phyloP scores from a whole-genome alignment of 2,888 invertebrate species.

The Mallateleia sp. region DNA sequence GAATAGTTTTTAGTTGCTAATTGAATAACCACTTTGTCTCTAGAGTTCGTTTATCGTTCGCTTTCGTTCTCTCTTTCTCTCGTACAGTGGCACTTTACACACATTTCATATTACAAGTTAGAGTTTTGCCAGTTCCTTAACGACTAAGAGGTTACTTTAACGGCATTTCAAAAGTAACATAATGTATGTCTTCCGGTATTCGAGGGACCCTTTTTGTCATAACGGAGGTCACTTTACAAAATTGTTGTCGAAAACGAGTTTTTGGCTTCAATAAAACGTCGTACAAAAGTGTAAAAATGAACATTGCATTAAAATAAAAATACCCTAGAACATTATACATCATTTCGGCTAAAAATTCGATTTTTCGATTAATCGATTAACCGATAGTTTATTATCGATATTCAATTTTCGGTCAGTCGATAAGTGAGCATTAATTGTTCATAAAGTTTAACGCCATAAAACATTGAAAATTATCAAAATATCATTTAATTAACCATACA shows the following conservation, averaged over 20 bases:
- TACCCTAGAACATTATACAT: too few relatives aligned
- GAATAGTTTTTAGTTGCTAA: conserved; percentile 83
- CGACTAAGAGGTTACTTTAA: conserved; percentile 76
- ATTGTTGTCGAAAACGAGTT: background rate
- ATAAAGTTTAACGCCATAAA: too few relatives aligned
- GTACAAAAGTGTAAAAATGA: background rate
- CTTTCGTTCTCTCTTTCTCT: conserved; percentile 70
- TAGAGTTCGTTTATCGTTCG: conserved; percentile 51
- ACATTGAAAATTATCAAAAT: too few relatives aligned
- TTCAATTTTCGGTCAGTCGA: conserved; percentile 4
- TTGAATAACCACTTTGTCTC: conserved; percentile 81
- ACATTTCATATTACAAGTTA: conserved; percentile 72
- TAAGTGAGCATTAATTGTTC: background rate
- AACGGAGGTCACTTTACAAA: conserved; percentile 5
- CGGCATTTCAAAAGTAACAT: conserved; percentile 77
- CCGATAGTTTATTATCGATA: background rate
- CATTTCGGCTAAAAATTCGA: too few relatives aligned
- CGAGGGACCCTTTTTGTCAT: conserved; percentile 33
- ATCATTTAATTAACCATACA: too few relatives aligned
- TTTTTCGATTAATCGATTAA: too few relatives aligned
- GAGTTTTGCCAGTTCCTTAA: conserved; percentile 66
- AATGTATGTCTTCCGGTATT: conserved; percentile 82
- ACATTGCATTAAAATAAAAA: background rate
- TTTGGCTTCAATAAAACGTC: background rate
- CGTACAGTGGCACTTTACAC: conserved; percentile 82